Base-by-base conservation (phyloP, 2,888 invertebrate species). In the Spilarctia lutea region DNA sequence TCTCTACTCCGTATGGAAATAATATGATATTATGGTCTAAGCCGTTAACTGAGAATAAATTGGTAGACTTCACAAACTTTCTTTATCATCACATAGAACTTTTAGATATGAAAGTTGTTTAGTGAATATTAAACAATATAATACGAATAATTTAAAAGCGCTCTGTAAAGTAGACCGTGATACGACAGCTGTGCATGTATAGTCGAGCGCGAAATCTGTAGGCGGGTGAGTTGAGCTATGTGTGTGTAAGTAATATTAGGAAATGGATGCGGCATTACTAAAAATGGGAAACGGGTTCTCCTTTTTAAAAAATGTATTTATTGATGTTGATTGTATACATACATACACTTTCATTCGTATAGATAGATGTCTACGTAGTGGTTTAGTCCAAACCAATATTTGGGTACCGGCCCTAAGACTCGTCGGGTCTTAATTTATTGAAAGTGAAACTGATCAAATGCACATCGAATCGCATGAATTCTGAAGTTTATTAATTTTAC, bases 141-240 rank as follows among this genome's bases (percentile, higher is more conserved):
- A 60, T 39, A 63, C 20, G 27, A 39, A 60, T 71, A 63, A 71
- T 63, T 52, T 52, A 48, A 66, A 66, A 56, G 72, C 35, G 66
- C 39, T 39, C 39, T 65, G 56, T 39, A 74, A 56, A 65, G 73
- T 81, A 85, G 81, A 78, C 80, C 81, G 77, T 65, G 52, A 42
- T 67, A 82, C 87, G 88, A 86, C 94, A 94, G 93, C 92, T 94
- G 94, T 89, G 90, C 84, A 86, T 75, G 88, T 81, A 94, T 89
- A 89, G 80, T 88, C 82, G 86, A 92, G 91, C 94, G 94, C 89
- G 87, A 92, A 94, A 94, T 93, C 92, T 87, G 79, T 75, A 33
- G 42, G 30, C 80, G 79, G 80, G 75, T 79, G 79, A 83, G 81
- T 48, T 33, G 65, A 48, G 39, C 35, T 35, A 60, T 11, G 13